Evolutionary conservation across 2,797 vertebrate genomes (phyloP), one percentile per base, ranked within the genome.

Genomic region (Phalloptychus januarius): DNA sequence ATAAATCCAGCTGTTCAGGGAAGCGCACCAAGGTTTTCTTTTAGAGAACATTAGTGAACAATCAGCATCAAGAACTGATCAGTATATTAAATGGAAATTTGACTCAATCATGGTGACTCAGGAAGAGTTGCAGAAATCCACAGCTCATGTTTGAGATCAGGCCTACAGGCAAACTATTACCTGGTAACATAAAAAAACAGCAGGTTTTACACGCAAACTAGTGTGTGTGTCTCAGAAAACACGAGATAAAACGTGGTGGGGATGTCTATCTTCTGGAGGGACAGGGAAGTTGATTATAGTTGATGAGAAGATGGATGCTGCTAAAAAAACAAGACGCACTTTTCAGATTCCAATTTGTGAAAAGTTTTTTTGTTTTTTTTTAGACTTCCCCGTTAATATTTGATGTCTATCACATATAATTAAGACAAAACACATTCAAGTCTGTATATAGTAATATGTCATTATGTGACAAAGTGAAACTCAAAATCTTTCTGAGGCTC

Each of bases 401-500:
- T 42, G 42, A 15, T n/a, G 3, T 61, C 15, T 33, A 7, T 61
- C 10, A 25, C 11, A n/a, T 12, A 15, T 40, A 42, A 69, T 40
- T 25, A 4, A 5, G 13, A 13, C 2, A 6, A 25, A 40, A 40
- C n/a, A 25, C 7, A 10, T 25, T 40, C 7, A 63, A 0, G 61
- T 23, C 40, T 40, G 33, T 67, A 18, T n/a, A 20, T 67, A 13
- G 18, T 4, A 67, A 40, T 40, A 8, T 40, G 63, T 40, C 1
- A 10, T 4, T 23, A 67, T 4, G 20, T 8, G 3, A 38, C 18
- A 67, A 65, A 28, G 58, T 36, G 36, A 0, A 63, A 40, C 18
- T 25, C 8, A 38, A 67, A 67, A 23, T 40, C 36, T 88, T 85
- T 71, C 79, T 25, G 71, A 78, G 81, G 81, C 83, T 81, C 50